phyloP scores from a whole-genome alignment of 1,140 invertebrate genomes.

The Drosophila suzukii region DNA sequence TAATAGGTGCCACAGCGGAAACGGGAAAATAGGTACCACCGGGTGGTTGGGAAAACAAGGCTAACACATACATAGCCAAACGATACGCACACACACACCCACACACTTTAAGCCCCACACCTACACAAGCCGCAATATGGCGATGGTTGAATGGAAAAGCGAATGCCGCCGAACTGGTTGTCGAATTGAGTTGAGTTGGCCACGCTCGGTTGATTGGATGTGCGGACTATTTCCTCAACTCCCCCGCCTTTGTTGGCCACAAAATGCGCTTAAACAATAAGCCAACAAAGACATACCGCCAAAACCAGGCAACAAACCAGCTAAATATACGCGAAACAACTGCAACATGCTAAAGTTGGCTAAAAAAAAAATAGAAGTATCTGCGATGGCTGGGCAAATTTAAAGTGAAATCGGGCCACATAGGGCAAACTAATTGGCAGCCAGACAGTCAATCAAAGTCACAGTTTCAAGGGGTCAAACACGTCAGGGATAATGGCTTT shows the following conservation, averaged over 20 bases:
- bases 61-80: slow-evolving; percentile 15
- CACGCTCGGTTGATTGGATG: slow-evolving; percentile 54
- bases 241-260: slow-evolving; percentile 3
- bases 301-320: slow-evolving; percentile 33
- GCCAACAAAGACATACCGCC: slow-evolving; percentile 46
- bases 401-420: slow-evolving; percentile 2
- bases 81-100: neutral
- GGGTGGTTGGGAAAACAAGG: slow-evolving; percentile 28
- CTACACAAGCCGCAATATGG: slow-evolving; percentile 24
- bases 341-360: slow-evolving; percentile 11
- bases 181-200: slow-evolving; percentile 48
- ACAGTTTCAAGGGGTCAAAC: neutral
- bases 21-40: slow-evolving; percentile 6
- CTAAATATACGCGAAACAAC: slow-evolving; percentile 42
- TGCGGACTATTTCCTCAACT: slow-evolving; percentile 26
- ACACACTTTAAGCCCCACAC: slow-evolving; percentile 2
- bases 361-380: slow-evolving; percentile 21
- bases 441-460: slow-evolving; percentile 45
- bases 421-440: slow-evolving; percentile 41
- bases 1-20: slow-evolving; percentile 37
- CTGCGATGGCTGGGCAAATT: slow-evolving; percentile 5
- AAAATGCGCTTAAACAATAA: slow-evolving; percentile 64
- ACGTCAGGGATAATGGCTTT: neutral
- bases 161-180: slow-evolving; percentile 48
- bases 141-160: slow-evolving; percentile 37